A percentile compares a stretch with the other conserved stretches of the same genome.
These are phyloP conservation scores for Cladorhizidae sp. DNA, from an alignment of 37 sponge, comb jelly and placozoan genomes.

Conservation along the genomic window DNA sequence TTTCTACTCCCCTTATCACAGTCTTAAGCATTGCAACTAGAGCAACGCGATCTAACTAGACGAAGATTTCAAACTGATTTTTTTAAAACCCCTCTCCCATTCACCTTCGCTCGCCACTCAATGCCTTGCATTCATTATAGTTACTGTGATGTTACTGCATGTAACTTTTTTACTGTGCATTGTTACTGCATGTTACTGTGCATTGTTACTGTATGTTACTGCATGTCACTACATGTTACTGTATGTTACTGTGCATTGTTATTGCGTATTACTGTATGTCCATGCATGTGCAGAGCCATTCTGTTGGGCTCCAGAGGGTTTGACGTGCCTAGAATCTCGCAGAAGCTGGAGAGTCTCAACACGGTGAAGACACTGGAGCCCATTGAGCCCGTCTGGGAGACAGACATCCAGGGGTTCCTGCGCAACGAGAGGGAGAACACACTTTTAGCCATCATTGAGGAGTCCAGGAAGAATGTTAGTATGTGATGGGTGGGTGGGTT, in stretches of 20 bases:
- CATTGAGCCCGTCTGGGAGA: conserved; percentile 81
- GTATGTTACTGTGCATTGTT: neutral
- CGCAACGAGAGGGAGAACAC: conserved; percentile 93
- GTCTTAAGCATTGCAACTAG: no score
- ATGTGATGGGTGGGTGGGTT: no score
- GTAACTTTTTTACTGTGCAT: no score
- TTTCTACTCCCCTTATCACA: no score
- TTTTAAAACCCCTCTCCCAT: no score
- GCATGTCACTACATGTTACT: neutral
- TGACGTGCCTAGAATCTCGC: conserved; percentile 87
- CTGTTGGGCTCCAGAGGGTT: conserved; percentile 93
- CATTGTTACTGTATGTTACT: no score
- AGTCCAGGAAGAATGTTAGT: conserved; percentile 78
- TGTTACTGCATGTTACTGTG: no score
- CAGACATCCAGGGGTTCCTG: conserved; percentile 92
- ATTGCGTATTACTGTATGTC: neutral
- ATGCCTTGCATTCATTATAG: no score
- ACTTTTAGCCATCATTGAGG: conserved; percentile 89
- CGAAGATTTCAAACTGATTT: no score
- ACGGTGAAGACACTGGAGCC: conserved; percentile 92
- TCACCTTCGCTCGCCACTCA: no score
- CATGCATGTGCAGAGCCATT: conserved; percentile 63
- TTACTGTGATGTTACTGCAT: no score
- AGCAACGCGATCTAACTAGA: no score
- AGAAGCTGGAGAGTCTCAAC: conserved; percentile 87